phyloP scores from a whole-genome alignment of 2,888 invertebrate genomes.

The Melipona bicolor region DNA sequence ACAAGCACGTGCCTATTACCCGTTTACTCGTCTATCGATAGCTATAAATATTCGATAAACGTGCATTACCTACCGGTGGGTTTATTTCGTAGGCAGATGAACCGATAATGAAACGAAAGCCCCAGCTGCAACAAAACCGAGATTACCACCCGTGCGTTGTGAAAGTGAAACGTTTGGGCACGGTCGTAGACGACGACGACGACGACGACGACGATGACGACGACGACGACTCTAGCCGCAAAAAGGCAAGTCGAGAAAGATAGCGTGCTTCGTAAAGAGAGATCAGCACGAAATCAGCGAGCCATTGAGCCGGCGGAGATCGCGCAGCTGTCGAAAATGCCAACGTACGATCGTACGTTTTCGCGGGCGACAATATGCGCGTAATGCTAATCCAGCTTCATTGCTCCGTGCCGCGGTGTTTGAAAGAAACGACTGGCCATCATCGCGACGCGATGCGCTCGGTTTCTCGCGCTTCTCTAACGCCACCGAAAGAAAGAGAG shows the following conservation, averaged over 20 bases:
- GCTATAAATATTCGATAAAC: too few species aligned
- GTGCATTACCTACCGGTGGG: not conserved
- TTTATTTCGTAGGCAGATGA: not conserved
- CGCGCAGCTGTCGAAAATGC: conserved; percentile 66
- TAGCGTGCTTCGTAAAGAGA: conserved; percentile 69
- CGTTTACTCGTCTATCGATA: too few species aligned
- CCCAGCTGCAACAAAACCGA: not conserved
- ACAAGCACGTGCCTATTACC: too few species aligned
- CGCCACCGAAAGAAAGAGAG: not conserved
- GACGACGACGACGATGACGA: too few species aligned
- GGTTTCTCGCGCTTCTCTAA: conserved; percentile 21
- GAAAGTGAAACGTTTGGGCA: conserved; percentile 3
- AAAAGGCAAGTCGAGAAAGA: conserved; percentile 33
- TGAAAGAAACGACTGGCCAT: conserved; percentile 55
- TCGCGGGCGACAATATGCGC: conserved; percentile 73
- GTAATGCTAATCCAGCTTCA: conserved; percentile 81
- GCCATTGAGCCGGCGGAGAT: conserved; percentile 66
- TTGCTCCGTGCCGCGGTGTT: conserved; percentile 54
- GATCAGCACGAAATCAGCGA: conserved; percentile 71
- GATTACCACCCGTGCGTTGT: not conserved
- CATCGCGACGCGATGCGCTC: conserved; percentile 47
- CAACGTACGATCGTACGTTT: conserved; percentile 72
- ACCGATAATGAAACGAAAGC: conserved; percentile 2
- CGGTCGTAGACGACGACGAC: not conserved
- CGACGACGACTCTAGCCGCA: conserved; percentile 25